These are phyloP conservation scores for Oikopleura albicans DNA, from an alignment of 23 tunicate species.

Conservation along the genomic window DNA sequence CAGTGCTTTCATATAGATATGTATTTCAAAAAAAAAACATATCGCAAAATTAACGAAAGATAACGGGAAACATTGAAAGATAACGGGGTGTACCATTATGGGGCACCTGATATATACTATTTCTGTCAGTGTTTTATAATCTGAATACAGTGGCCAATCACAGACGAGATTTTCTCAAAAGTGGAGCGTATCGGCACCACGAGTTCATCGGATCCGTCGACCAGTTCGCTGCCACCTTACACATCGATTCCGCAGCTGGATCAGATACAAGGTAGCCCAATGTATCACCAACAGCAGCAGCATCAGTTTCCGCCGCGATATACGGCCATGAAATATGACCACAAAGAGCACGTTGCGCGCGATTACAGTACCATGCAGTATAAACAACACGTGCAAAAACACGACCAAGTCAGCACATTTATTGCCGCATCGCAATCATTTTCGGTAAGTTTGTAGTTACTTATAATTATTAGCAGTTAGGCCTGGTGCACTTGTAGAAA, in stretches of 20 bases:
- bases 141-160: background rate
- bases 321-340: background rate
- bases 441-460: too few species aligned
- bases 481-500: too few species aligned
- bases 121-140: background rate
- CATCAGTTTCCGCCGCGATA: background rate
- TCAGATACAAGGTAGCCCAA: background rate
- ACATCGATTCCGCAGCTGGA: background rate
- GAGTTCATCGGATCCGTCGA: background rate
- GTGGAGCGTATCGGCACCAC: background rate
- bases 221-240: background rate
- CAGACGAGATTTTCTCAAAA: background rate
- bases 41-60: too few species aligned
- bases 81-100: too few species aligned
- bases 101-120: background rate
- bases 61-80: too few species aligned
- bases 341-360: background rate
- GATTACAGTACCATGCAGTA: background rate
- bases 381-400: too few species aligned
- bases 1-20: too few species aligned
- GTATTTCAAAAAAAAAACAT: too few species aligned
- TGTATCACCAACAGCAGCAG: background rate
- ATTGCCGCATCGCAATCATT: background rate
- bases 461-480: too few species aligned
- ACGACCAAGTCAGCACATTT: background rate